These are phyloP conservation scores for Prorops nasuta DNA, from an alignment of 1,140 invertebrate genomes.

Conservation along the genomic window DNA sequence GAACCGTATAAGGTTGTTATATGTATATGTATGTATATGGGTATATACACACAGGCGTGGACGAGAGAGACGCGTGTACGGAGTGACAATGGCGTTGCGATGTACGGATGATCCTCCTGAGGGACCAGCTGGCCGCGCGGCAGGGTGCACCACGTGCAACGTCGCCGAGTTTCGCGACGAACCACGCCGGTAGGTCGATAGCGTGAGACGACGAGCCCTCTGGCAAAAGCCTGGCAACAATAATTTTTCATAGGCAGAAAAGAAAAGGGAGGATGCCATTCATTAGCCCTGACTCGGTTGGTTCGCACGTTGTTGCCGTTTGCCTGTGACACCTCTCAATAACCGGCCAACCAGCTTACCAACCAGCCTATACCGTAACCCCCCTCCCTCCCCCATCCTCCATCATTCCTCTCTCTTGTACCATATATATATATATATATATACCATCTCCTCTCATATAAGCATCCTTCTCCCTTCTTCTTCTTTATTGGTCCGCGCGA, in stretches of 20 bases:
- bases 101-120: too few relatives aligned
- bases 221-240: slow-evolving; percentile 25
- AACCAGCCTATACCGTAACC: too few relatives aligned
- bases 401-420: slow-evolving; percentile 6
- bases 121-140: slow-evolving; percentile 29
- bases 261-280: slow-evolving; percentile 48
- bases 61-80: too few relatives aligned
- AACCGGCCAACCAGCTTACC: slow-evolving; percentile 32
- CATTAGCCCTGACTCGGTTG: slow-evolving; percentile 50
- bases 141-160: slow-evolving; percentile 23
- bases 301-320: slow-evolving; percentile 50
- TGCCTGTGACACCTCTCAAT: slow-evolving; percentile 49
- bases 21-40: too few relatives aligned
- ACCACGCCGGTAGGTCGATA: slow-evolving; percentile 44
- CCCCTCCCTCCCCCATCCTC: too few relatives aligned
- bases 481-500: too few relatives aligned
- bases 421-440: slow-evolving; percentile 1
- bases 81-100: too few relatives aligned
- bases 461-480: too few relatives aligned
- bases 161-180: slow-evolving; percentile 13
- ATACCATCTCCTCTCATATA: too few relatives aligned
- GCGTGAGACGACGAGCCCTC: slow-evolving; percentile 21
- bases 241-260: slow-evolving; percentile 51
- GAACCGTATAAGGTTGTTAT: too few relatives aligned
- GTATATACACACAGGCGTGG: too few relatives aligned